Evolutionary conservation across 2,113 vertebrate genomes (phyloP).

Genomic region (Tachysurus fulvidraco): DNA sequence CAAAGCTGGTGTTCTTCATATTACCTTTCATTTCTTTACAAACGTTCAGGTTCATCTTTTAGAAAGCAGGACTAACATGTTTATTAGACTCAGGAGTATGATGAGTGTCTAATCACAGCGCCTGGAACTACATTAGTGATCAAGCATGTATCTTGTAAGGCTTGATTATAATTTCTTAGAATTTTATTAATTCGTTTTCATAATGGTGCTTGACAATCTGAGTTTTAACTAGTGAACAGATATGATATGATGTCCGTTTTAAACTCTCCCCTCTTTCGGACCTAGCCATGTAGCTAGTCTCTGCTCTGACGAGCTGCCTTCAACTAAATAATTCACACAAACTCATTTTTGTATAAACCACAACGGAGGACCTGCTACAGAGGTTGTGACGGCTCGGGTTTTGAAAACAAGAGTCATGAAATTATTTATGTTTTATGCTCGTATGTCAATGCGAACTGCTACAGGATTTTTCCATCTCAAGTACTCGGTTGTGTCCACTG

Average conservation of each 20-base stretch:
- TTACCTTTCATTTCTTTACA: not conserved
- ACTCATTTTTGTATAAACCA: not conserved
- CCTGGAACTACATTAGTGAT: not conserved
- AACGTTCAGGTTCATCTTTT: not conserved
- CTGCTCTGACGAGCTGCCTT: not conserved
- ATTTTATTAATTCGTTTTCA: not conserved
- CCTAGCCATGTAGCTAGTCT: not conserved
- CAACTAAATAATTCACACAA: not conserved
- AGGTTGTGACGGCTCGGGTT: not conserved
- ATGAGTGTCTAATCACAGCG: not conserved
- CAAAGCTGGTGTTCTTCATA: not conserved
- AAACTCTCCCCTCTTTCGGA: not conserved
- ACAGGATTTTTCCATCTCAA: not conserved
- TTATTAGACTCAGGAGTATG: not conserved
- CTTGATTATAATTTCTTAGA: not conserved
- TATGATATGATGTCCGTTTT: not conserved
- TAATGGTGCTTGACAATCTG: not conserved
- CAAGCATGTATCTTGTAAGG: not conserved
- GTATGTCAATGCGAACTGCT: not conserved
- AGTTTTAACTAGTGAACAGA: conserved; percentile 2
- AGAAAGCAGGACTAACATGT: not conserved
- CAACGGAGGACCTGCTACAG: not conserved
- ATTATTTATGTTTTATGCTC: not conserved
- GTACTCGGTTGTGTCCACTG: not conserved
- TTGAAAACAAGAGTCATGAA: not conserved